These are phyloP conservation scores for Tetramorium bicarinatum DNA, from an alignment of 2,888 invertebrate species.

Conservation along the genomic window DNA sequence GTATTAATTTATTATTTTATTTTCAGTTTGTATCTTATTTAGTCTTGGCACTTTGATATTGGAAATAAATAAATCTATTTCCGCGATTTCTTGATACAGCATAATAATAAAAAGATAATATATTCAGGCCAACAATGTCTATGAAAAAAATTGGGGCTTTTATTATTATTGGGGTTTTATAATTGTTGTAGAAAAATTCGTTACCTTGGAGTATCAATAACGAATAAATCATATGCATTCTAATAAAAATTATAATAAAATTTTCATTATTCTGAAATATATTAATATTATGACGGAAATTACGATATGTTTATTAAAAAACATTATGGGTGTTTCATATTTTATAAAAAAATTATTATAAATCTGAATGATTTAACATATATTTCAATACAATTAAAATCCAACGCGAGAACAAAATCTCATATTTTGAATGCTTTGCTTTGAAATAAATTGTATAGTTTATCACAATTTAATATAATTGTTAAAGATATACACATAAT, in stretches of 20 bases:
- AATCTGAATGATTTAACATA: not conserved
- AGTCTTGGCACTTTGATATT: not conserved
- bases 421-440: not conserved
- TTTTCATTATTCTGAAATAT: not conserved
- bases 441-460: not conserved
- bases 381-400: not conserved
- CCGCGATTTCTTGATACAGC: not conserved
- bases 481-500: not conserved
- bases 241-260: slow-evolving; percentile 3
- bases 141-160: not conserved
- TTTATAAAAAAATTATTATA: not conserved
- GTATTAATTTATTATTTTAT: slow-evolving; percentile 3
- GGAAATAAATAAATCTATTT: slow-evolving; percentile 11
- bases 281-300: not conserved
- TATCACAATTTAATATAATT: not conserved
- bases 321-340: not conserved
- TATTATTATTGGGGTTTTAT: not conserved
- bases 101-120: not conserved
- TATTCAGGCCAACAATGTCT: not conserved
- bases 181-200: not conserved
- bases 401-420: not conserved
- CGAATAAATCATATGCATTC: not conserved
- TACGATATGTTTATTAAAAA: not conserved
- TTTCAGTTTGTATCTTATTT: not conserved
- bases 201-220: not conserved